Base-by-base conservation (phyloP, 2,888 invertebrate species). In the Drosophila infuscata region DNA sequence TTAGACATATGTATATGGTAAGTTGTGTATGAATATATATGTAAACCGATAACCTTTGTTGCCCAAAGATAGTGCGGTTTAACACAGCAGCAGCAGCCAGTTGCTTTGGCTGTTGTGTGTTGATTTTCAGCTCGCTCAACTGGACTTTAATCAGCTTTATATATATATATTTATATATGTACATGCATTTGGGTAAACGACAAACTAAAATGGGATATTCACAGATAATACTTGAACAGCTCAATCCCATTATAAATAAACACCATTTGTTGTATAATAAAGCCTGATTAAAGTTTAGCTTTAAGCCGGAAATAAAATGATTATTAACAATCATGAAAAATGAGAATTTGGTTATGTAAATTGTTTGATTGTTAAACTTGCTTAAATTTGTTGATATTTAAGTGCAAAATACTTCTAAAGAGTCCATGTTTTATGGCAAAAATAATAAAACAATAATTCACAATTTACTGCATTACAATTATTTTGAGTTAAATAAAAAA, bases 11-110 rank as follows among this genome's bases (percentile, higher is more conserved):
- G 36, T 49, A 41, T 36, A 20, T 33, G 35, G 38, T 70, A 46
- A 25, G 25, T 46, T 46, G 8, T 46, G 1, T n/a, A 12, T 49
- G n/a, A 15, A 12, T 51, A 11, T 30, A 1, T 29, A 20, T 64
- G 25, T 51, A 17, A 35, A 58, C 62, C 43, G 81, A 56, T 65
- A 69, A 69, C 65, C 73, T 80, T 83, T 81, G 76, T 69, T 83
- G 70, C 46, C 63, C 61, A 67, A 73, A 69, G 66, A 59, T 60
- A 76, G 62, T 80, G 80, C 70, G 80, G 68, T 57, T 72, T 9
- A 62, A 53, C 46, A 38, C 51, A 38, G 46, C 65, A 69, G 62
- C 49, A 36, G 49, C 65, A 69, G 68, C 57, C 57, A 54, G 56
- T 70, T 69, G 61, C 71, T 67, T 54, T 76, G 69, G 63, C 61